These are phyloP conservation scores for Ptilodon capucinus DNA, from an alignment of 2,888 invertebrate species.

Conservation along the genomic window DNA sequence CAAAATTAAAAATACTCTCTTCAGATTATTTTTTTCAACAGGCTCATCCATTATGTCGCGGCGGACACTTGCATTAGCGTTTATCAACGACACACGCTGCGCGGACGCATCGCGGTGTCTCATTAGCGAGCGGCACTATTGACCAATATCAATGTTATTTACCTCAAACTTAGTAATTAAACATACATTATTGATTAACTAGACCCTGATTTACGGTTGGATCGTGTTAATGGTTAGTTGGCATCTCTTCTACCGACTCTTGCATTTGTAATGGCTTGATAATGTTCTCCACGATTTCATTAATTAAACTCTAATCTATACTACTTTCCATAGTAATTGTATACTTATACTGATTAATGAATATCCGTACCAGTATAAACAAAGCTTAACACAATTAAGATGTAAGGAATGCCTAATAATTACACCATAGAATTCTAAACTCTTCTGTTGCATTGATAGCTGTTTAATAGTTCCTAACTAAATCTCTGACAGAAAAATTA, in stretches of 20 bases:
- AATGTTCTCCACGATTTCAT: not conserved
- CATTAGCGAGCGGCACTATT: constrained; percentile 39
- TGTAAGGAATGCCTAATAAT: too few species aligned
- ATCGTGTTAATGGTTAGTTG: constrained; percentile 30
- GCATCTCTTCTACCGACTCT: constrained; percentile 5
- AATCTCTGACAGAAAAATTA: too few species aligned
- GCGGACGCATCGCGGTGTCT: constrained; percentile 41
- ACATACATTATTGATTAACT: constrained; percentile 3
- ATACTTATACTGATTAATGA: too few species aligned
- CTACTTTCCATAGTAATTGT: not conserved
- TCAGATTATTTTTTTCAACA: not conserved
- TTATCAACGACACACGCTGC: constrained; percentile 22
- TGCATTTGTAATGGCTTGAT: not conserved
- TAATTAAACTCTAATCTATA: not conserved
- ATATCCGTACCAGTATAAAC: too few species aligned
- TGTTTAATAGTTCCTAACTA: too few species aligned
- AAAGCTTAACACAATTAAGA: too few species aligned
- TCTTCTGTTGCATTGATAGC: too few species aligned
- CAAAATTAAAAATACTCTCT: not conserved
- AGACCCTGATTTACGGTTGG: not conserved
- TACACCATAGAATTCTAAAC: too few species aligned
- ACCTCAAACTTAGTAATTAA: constrained; percentile 15
- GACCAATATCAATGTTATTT: constrained; percentile 62
- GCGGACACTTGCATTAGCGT: constrained; percentile 6
- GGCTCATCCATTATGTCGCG: not conserved